Evolutionary conservation across 1,140 invertebrate genomes (phyloP), one percentile per base, ranked within the genome.

Genomic region (Globodera rostochiensis): DNA sequence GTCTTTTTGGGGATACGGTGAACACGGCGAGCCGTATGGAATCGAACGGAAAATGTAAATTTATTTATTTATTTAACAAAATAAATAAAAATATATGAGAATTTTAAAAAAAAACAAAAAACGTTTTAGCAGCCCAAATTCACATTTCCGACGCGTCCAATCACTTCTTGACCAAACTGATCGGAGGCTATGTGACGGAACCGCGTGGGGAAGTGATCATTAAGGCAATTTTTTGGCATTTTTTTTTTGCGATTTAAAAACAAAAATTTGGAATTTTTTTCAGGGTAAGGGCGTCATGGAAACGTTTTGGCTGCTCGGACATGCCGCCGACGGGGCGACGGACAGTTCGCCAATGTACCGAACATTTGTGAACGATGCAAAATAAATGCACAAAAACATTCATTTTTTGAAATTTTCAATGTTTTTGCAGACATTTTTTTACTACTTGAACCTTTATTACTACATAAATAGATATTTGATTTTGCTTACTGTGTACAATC

Each of bases 21-120:
- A 97, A 97, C 89, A 96, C 95, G 13, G 95, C 95, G 0, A 94
- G 94, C 1, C 92, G 95, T 84, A 96, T 97, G 95, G 95, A 97
- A 91, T 90, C 90, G 47, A 91, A 86, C 47, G 90, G 91, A n/a
- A 90, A 91, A 89, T 86, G 92, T 92, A 87, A 84, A 83, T 84
- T 82, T 53, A 73, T 36, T 21, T 73, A 83, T 84, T 82, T 53
- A 73, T 36, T 21, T 73, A 50, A 64, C n/a, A n/a, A 74, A 74
- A 25, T 25, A 25, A 25, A n/a, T 19, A 15, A 50, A n/a, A 50
- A 57, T n/a, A n/a, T 9, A 25, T 64, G 8, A 50, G 3, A 57
- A 73, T 49, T 74, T 74, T 13, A 21, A 6, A 11, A 53, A n/a
- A 53, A 64, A 64, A 36, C 36, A 36, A 36, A 36, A 36, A 36